Conservation (phyloP, 2,797 vertebrate species). For the Trematomus bernacchii region DNA sequence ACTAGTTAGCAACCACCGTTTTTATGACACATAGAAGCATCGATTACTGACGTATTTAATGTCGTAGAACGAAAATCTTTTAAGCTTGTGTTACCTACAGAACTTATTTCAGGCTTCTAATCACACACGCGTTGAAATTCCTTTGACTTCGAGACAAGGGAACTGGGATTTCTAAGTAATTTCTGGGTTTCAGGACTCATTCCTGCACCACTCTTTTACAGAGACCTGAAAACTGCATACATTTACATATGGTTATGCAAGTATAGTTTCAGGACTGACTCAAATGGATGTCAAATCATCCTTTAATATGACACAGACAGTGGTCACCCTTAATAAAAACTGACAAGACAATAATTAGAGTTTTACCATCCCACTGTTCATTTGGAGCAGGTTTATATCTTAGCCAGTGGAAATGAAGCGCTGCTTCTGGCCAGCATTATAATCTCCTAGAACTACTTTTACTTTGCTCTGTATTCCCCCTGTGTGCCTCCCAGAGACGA, state of each 20-base stretch:
- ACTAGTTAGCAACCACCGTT: too few relatives aligned
- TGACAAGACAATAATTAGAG: background rate
- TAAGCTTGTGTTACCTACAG: too few relatives aligned
- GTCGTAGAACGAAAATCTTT: too few relatives aligned
- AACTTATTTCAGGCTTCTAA: too few relatives aligned
- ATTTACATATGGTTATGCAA: background rate
- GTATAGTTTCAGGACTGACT: background rate
- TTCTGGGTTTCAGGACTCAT: too few relatives aligned
- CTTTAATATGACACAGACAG: slow-evolving; percentile 1
- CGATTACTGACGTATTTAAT: too few relatives aligned
- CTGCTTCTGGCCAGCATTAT: slow-evolving; percentile 41
- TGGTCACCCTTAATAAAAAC: slow-evolving; percentile 13
- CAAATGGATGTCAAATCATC: background rate
- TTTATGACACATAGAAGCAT: too few relatives aligned
- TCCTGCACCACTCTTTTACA: background rate
- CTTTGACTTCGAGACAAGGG: too few relatives aligned
- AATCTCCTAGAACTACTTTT: slow-evolving; percentile 48
- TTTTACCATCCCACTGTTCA: slow-evolving; percentile 18
- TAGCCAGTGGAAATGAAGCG: slow-evolving; percentile 33
- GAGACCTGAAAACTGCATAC: background rate
- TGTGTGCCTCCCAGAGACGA: slow-evolving; percentile 34
- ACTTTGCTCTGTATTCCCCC: slow-evolving; percentile 29
- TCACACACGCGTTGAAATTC: too few relatives aligned
- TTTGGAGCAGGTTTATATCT: slow-evolving; percentile 26
- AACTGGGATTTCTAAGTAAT: too few relatives aligned